Conservation (phyloP, 2,888 invertebrate genomes). For the Leptinotarsa juncta region DNA sequence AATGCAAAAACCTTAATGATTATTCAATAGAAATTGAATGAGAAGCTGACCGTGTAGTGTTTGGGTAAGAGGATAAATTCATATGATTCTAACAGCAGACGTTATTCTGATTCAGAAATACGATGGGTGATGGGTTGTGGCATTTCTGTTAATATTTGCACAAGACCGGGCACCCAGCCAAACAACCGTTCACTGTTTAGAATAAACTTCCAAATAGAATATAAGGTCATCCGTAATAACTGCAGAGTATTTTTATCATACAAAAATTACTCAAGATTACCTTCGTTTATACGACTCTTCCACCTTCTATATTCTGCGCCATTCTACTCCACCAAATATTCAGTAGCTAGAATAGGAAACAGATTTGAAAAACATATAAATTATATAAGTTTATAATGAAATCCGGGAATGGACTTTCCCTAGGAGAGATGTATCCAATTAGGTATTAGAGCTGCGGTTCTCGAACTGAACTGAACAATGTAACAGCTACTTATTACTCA, state of each 20-base stretch:
- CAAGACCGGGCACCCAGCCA: conserved; percentile 37
- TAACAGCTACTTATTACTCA: too few species aligned
- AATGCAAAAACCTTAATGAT: conserved; percentile 2
- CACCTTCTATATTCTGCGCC: neutral
- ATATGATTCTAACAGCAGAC: neutral
- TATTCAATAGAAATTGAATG: neutral
- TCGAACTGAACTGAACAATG: too few species aligned
- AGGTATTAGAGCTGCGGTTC: too few species aligned
- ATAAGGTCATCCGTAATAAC: conserved; percentile 36
- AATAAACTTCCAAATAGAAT: conserved; percentile 37
- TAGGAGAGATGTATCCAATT: too few species aligned
- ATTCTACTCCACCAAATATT: neutral
- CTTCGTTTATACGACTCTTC: neutral
- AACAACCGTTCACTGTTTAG: conserved; percentile 38
- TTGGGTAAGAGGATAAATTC: neutral
- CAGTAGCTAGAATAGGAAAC: neutral
- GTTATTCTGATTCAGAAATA: conserved; percentile 6
- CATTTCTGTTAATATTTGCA: conserved; percentile 21
- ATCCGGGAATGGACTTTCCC: too few species aligned
- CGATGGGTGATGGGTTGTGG: conserved; percentile 15
- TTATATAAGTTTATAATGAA: too few species aligned
- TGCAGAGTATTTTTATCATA: conserved; percentile 14
- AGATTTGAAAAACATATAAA: neutral
- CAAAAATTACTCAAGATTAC: neutral
- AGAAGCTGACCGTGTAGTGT: neutral